These are phyloP conservation scores for Drosophila pseudoananassae DNA, from an alignment of 1,140 invertebrate genomes.

Conservation along the genomic window DNA sequence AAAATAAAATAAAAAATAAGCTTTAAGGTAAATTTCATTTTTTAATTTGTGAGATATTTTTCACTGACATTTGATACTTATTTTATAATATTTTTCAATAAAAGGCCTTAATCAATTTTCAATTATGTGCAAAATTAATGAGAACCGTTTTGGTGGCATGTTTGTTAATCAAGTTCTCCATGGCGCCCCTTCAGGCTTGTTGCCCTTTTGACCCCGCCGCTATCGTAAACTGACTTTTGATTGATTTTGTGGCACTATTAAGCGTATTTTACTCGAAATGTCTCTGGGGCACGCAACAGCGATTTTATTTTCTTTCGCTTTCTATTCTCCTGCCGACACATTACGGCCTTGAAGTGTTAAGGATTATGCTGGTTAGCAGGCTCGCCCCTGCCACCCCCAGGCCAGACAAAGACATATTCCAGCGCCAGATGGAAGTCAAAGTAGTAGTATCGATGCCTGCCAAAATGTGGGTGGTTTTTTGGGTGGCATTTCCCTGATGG, in stretches of 20 bases:
- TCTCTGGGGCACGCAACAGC: constrained; percentile 67
- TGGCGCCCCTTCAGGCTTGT: constrained; percentile 4
- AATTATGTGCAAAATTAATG: constrained; percentile 78
- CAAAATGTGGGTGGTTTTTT: constrained; percentile 11
- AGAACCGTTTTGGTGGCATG: constrained; percentile 65
- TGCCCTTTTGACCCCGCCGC: neutral
- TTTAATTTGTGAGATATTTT: constrained; percentile 16
- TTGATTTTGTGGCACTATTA: constrained; percentile 79
- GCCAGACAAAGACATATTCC: constrained; percentile 71
- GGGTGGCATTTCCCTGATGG: constrained; percentile 52
- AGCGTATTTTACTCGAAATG: constrained; percentile 54
- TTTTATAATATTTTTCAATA: constrained; percentile 1
- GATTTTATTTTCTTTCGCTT: constrained; percentile 10
- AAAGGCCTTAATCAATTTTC: constrained; percentile 68
- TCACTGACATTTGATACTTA: neutral
- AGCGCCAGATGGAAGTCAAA: constrained; percentile 60
- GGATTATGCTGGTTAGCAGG: constrained; percentile 72
- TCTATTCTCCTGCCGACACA: constrained; percentile 32
- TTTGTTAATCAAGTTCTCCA: too few species aligned
- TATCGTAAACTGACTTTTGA: constrained; percentile 46
- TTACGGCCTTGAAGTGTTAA: constrained; percentile 36
- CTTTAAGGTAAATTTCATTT: constrained; percentile 24
- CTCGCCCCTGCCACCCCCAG: neutral
- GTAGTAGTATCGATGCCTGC: constrained; percentile 62
- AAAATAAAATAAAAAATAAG: constrained; percentile 12